Base-by-base conservation (phyloP, 2,888 invertebrate genomes). In the Drosophila leonis region DNA sequence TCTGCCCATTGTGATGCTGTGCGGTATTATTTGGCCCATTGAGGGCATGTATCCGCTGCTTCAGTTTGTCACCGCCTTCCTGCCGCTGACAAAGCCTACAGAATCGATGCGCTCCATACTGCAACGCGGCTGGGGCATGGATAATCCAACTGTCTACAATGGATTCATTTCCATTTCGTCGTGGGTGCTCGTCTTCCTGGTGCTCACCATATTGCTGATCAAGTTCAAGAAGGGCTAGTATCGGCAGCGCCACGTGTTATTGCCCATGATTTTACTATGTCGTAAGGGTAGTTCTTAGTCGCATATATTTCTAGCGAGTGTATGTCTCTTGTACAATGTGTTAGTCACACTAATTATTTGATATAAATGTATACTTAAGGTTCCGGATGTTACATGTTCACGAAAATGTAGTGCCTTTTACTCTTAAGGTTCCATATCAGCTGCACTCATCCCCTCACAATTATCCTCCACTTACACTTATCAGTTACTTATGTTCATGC, bases 21-120 rank as follows among this genome's bases (percentile, higher is more conserved):
- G 97, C 81, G 97, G 97, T 56, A 97, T 98, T 71, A 96, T 98
- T 82, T 98, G 98, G 98, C 98, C 98, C 0, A 94, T 98, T 72
- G 97, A 98, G 94, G 98, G 96, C 44, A 98, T 98, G 97, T 97
- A 97, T 90, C 93, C 94, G 0, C 86, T 95, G 46, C 93, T 98
- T 6, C 95, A 95, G 90, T 95, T 95, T 90, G 90, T 97, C 48
- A 96, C 97, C 80, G 95, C 94, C 81, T 93, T 97, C 48, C 94
- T 98, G 24, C 98, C 98, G 0, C 94, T 98, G 20, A 98, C 98
- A 0, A 96, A 97, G 83, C 96, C 97, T 0, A 98, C 98, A 0
- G 98, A 98, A 84, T 96, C 97, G 3, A 94, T 98, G 76, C 94
- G 98, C n/a, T 96, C 96, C 4, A 96, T 98, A 92, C 92, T 98